Conservation (phyloP, 2,888 invertebrate genomes). For the Pollenia griseotomentosa region DNA sequence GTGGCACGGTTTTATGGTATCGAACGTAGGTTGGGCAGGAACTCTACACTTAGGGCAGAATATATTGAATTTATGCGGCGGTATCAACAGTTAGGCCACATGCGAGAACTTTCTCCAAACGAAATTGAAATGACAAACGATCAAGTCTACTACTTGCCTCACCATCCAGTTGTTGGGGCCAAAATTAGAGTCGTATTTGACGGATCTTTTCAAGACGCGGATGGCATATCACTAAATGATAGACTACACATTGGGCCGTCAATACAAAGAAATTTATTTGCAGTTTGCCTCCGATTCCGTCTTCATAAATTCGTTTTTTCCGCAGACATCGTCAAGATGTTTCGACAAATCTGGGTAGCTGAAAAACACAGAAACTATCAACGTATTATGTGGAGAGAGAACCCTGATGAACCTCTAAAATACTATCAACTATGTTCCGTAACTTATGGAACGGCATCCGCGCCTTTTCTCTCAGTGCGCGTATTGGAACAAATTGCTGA, state of each 20-base stretch:
- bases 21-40: not conserved
- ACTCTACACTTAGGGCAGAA: constrained; percentile 34
- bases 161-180: constrained; percentile 45
- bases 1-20: too few relatives aligned
- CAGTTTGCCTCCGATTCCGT: too few relatives aligned
- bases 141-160: constrained; percentile 48
- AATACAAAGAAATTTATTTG: too few relatives aligned
- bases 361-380: constrained; percentile 66
- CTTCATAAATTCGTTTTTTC: constrained; percentile 52
- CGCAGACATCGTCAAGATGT: constrained; percentile 71
- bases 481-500: too few relatives aligned
- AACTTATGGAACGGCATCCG: too few relatives aligned
- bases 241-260: constrained; percentile 36
- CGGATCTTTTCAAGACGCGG: constrained; percentile 46
- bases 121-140: constrained; percentile 37
- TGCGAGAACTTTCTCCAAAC: constrained; percentile 47
- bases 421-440: too few relatives aligned
- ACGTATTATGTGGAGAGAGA: constrained; percentile 69
- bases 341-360: constrained; percentile 68
- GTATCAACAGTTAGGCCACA: constrained; percentile 68
- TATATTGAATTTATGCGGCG: constrained; percentile 68
- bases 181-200: constrained; percentile 67
- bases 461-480: too few relatives aligned
- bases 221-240: constrained; percentile 17
- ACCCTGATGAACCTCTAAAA: not conserved